Conservation (phyloP, 2,797 vertebrate species). For the Sphenodon punctatus region DNA sequence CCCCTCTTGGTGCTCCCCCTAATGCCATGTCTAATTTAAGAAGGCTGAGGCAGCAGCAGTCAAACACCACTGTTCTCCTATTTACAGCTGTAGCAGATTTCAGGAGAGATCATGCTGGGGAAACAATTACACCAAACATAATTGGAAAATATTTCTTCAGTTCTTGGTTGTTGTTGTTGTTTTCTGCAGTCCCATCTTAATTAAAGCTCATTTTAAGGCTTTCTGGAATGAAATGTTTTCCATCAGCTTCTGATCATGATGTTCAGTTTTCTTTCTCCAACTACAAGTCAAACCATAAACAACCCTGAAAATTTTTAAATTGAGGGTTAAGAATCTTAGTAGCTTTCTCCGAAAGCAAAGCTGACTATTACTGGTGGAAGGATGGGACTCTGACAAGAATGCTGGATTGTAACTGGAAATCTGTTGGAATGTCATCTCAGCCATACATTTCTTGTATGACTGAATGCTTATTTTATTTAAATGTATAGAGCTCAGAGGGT, state of each 20-base stretch:
- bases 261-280: slow-evolving; percentile 4
- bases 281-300: not conserved
- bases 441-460: too few relatives aligned
- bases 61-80: slow-evolving; percentile 14
- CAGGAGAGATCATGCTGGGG: not conserved
- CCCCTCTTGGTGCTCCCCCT: not conserved
- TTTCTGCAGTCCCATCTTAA: slow-evolving; percentile 26
- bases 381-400: too few relatives aligned
- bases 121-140: slow-evolving; percentile 26
- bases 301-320: not conserved
- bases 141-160: slow-evolving; percentile 42
- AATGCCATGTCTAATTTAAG: slow-evolving; percentile 64
- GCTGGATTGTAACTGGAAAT: too few relatives aligned
- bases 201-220: slow-evolving; percentile 53
- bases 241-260: not conserved
- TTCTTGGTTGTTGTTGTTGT: not conserved
- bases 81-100: slow-evolving; percentile 27
- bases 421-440: too few relatives aligned
- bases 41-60: slow-evolving; percentile 22
- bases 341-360: not conserved
- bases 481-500: too few relatives aligned
- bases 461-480: too few relatives aligned
- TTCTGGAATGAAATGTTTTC: not conserved
- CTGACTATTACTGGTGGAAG: too few relatives aligned
- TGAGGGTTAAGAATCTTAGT: not conserved